Conservation (phyloP, 2,113 vertebrate genomes). For the Dicrurus megarhynchus region DNA sequence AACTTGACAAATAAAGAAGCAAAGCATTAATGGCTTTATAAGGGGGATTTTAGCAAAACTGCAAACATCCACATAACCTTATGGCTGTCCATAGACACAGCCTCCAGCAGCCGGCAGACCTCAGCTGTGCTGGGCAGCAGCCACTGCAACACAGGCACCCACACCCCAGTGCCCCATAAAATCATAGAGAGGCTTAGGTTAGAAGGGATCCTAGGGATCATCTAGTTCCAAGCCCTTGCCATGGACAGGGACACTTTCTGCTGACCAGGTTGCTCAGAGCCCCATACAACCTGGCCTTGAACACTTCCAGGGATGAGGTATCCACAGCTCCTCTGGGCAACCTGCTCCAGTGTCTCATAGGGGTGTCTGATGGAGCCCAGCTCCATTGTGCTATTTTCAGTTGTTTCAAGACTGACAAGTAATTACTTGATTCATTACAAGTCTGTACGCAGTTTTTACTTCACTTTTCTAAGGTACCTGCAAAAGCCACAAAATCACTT, state of each 20-base stretch:
- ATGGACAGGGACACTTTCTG: background rate
- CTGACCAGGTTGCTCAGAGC: background rate
- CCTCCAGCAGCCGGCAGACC: background rate
- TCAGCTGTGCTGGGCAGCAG: background rate
- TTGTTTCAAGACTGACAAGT: background rate
- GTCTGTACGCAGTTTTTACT: background rate
- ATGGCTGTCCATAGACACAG: background rate
- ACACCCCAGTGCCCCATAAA: fast-evolving
- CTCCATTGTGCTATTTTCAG: background rate
- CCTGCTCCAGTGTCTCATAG: background rate
- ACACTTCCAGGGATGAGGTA: background rate
- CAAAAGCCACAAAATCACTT: background rate
- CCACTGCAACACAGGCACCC: background rate
- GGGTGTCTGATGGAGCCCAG: background rate
- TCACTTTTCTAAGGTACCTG: background rate
- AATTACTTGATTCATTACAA: background rate
- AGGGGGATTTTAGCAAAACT: background rate
- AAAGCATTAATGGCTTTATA: background rate
- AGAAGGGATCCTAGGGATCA: background rate
- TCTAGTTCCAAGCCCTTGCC: background rate
- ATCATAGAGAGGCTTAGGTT: background rate
- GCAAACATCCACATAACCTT: background rate
- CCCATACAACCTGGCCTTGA: background rate
- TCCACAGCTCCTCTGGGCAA: background rate
- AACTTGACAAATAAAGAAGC: background rate